Evolutionary conservation across 2,888 invertebrate genomes (phyloP).

Genomic region (Agonopterix subpropinquella): DNA sequence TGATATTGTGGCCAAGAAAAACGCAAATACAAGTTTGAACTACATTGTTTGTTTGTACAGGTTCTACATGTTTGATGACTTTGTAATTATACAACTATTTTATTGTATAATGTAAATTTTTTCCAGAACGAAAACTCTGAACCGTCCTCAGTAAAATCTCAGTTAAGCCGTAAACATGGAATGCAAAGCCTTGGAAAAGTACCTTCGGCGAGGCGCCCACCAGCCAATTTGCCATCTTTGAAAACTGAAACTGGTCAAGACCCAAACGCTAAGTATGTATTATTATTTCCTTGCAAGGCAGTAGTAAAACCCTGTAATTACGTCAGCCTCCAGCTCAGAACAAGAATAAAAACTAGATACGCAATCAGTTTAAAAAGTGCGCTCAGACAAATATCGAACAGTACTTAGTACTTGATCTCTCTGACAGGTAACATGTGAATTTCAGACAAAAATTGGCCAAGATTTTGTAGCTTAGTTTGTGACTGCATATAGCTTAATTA

Average conservation of each 20-base stretch:
- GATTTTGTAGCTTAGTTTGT: not conserved
- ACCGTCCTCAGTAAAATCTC: conserved; percentile 91
- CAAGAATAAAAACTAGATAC: no score
- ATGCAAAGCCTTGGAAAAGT: conserved; percentile 99
- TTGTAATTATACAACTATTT: not conserved
- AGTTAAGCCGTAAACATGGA: conserved; percentile 98
- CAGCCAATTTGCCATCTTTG: conserved; percentile 98
- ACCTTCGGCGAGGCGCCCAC: conserved; percentile 97
- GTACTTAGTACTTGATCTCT: not conserved
- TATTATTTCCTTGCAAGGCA: not conserved
- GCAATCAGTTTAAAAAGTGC: no score
- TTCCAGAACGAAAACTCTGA: conserved; percentile 89
- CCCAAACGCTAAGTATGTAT: conserved; percentile 63
- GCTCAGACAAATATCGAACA: no score
- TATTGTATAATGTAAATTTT: conserved; percentile 2
- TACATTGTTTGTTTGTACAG: no score
- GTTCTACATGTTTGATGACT: no score
- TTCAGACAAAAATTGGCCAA: not conserved
- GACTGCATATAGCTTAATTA: no score
- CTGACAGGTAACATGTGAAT: not conserved
- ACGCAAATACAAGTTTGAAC: no score
- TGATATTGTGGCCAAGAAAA: no score
- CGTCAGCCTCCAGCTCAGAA: no score
- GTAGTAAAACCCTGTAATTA: no score
- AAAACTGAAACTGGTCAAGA: conserved; percentile 90